phyloP scores from a whole-genome alignment of 1,140 invertebrate species.

The Notospermus geniculatus region DNA sequence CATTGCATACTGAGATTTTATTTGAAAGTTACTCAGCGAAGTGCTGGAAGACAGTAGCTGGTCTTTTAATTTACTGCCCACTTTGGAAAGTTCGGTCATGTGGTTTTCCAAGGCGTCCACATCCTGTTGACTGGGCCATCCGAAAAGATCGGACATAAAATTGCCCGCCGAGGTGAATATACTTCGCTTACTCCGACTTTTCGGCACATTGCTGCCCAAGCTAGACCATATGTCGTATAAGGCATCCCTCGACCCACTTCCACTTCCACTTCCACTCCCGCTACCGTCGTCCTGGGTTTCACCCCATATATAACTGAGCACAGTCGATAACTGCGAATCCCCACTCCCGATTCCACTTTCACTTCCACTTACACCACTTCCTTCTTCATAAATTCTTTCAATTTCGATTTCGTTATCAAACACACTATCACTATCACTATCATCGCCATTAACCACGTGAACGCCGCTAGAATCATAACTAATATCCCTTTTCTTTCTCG shows the following conservation, averaged over 20 bases:
- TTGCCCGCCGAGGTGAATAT: neutral
- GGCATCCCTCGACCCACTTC: no score
- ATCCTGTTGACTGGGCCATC: conserved; percentile 8
- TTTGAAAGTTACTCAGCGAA: conserved; percentile 9
- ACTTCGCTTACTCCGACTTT: neutral
- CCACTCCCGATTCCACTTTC: no score
- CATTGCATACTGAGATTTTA: conserved; percentile 8
- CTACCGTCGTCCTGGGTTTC: neutral
- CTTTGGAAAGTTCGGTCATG: neutral
- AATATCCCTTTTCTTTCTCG: neutral
- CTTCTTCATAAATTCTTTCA: no score
- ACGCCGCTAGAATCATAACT: neutral
- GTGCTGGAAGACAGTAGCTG: neutral
- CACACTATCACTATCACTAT: neutral
- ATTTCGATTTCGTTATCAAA: neutral
- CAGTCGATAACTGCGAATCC: neutral
- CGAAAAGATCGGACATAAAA: conserved; percentile 10
- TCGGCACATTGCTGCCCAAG: neutral
- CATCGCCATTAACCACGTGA: neutral
- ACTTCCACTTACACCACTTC: no score
- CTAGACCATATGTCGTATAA: no score
- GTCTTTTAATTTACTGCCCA: conserved; percentile 10
- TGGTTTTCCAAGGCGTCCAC: conserved; percentile 5
- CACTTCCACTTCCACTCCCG: neutral
- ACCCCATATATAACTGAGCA: neutral